These are phyloP conservation scores for Ptychoptera contaminata DNA, from an alignment of 2,888 invertebrate species.

Conservation along the genomic window DNA sequence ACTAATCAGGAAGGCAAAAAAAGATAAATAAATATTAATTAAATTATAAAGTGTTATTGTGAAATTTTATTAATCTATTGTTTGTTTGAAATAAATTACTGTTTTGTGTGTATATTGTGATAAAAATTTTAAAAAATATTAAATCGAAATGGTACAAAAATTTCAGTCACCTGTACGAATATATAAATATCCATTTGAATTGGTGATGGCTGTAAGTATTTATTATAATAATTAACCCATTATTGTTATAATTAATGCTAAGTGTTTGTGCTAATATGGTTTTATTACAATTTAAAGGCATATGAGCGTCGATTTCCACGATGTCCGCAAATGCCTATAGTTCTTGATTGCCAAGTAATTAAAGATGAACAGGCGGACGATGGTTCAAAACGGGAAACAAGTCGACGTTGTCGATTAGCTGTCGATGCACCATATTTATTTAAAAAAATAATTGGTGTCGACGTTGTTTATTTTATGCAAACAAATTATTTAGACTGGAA, in stretches of 20 bases:
- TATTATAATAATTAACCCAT: conserved; percentile 1
- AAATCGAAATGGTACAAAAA: conserved; percentile 76
- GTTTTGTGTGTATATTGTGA: too few relatives aligned
- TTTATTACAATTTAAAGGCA: conserved; percentile 43
- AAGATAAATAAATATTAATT: too few relatives aligned
- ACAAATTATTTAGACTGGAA: conserved; percentile 71
- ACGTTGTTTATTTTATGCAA: conserved; percentile 80
- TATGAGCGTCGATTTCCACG: conserved; percentile 87
- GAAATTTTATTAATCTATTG: too few relatives aligned
- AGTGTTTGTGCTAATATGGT: too few relatives aligned
- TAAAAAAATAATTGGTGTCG: conserved; percentile 89
- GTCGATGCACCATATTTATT: conserved; percentile 89
- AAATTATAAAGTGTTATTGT: too few relatives aligned
- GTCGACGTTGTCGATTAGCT: conserved; percentile 73
- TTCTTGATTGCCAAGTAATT: conserved; percentile 69
- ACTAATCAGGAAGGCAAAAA: too few relatives aligned
- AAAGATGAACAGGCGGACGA: conserved; percentile 63
- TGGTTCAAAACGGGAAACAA: conserved; percentile 62
- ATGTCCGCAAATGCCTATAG: conserved; percentile 88
- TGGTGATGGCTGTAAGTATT: conserved; percentile 84
- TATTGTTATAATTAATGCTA: background rate
- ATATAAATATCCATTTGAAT: conserved; percentile 87
- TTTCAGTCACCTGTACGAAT: conserved; percentile 89
- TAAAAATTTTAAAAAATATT: conserved; percentile 11
- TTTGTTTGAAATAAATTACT: too few relatives aligned